phyloP scores from a whole-genome alignment of 2,113 vertebrate species.

The Cryptotis parvus region DNA sequence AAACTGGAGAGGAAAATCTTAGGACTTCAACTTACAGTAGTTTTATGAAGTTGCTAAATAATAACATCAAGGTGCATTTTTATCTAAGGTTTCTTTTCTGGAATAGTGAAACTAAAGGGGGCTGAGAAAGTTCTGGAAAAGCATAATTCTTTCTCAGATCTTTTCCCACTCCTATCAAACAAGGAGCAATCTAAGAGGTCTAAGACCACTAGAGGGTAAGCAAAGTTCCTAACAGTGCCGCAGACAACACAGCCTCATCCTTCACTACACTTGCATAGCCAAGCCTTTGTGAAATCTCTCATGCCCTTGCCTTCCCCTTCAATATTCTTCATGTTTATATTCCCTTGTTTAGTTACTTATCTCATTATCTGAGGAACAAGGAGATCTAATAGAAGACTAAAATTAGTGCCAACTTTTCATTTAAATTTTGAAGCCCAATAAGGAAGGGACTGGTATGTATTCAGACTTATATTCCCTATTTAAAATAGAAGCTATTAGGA shows the following conservation, averaged over 20 bases:
- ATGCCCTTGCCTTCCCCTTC: not conserved
- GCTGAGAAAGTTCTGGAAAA: not conserved
- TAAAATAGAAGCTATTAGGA: slow-evolving; percentile 45
- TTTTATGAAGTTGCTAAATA: slow-evolving; percentile 68
- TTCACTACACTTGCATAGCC: not conserved
- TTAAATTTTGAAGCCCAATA: not conserved
- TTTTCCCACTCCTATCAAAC: not conserved
- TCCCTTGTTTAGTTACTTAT: slow-evolving; percentile 55
- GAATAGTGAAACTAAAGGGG: not conserved
- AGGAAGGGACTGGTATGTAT: not conserved
- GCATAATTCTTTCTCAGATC: not conserved
- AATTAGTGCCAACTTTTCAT: not conserved
- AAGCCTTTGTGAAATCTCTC: not conserved
- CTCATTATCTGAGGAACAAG: not conserved
- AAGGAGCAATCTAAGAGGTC: not conserved
- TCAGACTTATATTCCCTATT: not conserved
- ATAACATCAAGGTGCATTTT: slow-evolving; percentile 63
- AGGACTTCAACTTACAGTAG: slow-evolving; percentile 74
- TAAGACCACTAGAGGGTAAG: too few relatives aligned
- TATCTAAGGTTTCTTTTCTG: slow-evolving; percentile 17
- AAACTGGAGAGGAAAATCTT: slow-evolving; percentile 73
- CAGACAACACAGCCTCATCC: not conserved
- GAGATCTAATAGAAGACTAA: slow-evolving; percentile 17
- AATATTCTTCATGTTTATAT: slow-evolving; percentile 49
- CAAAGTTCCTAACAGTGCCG: not conserved